Evolutionary conservation across 2,888 invertebrate species (phyloP).

Genomic region (Macaria notata): DNA sequence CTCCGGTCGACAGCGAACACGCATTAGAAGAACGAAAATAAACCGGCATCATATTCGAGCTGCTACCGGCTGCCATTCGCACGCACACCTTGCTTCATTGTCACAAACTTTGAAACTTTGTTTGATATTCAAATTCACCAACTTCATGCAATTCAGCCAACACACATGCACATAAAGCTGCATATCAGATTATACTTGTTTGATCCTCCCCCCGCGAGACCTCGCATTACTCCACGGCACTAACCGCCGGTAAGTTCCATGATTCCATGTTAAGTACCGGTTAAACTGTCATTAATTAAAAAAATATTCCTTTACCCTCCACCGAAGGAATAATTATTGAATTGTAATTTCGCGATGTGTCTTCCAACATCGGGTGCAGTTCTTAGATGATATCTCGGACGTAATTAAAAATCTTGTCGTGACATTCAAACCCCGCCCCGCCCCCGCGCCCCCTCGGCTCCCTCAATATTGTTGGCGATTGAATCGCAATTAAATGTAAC

Average conservation of each 20-base stretch:
- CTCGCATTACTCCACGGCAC: conserved; percentile 13
- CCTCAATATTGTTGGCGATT: conserved; percentile 80
- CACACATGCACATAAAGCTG: no score
- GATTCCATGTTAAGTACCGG: conserved; percentile 53
- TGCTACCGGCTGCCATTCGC: conserved; percentile 31
- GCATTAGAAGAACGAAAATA: conserved; percentile 81
- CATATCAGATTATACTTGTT: no score
- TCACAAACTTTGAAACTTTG: conserved; percentile 8
- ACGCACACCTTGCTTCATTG: conserved; percentile 31
- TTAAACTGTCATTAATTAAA: conserved; percentile 61
- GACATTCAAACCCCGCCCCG: conserved; percentile 78
- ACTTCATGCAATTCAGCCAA: no score
- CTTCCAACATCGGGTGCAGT: conserved; percentile 67
- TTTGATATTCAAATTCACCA: not conserved
- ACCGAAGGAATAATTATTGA: conserved; percentile 68
- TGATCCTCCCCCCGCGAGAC: no score
- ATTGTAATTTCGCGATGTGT: conserved; percentile 76
- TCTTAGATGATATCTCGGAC: conserved; percentile 79
- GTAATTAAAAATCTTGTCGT: conserved; percentile 83
- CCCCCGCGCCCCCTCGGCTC: conserved; percentile 74
- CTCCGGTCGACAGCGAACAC: conserved; percentile 76
- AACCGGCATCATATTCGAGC: conserved; percentile 78
- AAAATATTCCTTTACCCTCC: conserved; percentile 41
- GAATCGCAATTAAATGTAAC: conserved; percentile 80
- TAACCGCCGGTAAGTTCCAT: conserved; percentile 40